These are phyloP conservation scores for Trichonephila clavata DNA, from an alignment of 1,140 invertebrate genomes.

Conservation along the genomic window DNA sequence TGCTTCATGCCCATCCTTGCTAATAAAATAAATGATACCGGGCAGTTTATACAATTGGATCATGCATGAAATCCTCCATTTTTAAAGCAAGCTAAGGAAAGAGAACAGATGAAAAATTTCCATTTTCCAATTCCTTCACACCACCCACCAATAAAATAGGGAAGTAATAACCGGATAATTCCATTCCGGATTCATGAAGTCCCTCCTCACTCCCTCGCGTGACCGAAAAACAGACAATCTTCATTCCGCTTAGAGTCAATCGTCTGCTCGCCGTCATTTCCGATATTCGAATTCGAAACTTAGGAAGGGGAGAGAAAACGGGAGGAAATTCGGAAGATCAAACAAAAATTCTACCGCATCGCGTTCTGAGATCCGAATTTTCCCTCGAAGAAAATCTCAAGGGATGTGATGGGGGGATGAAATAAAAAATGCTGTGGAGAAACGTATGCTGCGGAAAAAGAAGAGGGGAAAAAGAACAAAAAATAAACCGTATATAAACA, in stretches of 20 bases:
- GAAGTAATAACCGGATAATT: constrained; percentile 20
- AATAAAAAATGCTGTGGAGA: not conserved
- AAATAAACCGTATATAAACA: constrained; percentile 37
- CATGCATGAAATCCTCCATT: not conserved
- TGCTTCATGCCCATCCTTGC: no score
- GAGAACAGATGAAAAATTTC: not conserved
- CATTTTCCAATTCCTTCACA: not conserved
- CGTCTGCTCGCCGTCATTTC: constrained; percentile 19
- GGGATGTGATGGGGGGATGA: not conserved
- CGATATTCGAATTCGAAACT: constrained; percentile 6
- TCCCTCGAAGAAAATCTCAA: constrained; percentile 1
- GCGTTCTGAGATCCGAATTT: constrained; percentile 30
- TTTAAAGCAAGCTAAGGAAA: not conserved
- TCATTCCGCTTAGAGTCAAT: constrained; percentile 32
- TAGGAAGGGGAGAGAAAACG: not conserved
- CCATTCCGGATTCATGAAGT: not conserved
- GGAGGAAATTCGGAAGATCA: constrained; percentile 26
- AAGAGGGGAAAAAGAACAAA: not conserved
- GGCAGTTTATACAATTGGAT: no score
- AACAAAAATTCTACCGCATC: constrained; percentile 31
- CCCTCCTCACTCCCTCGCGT: not conserved
- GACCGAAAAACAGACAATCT: not conserved
- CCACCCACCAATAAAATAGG: not conserved
- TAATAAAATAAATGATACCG: no score
- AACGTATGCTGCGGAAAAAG: no score